A percentile compares a stretch with the other conserved stretches of the same genome.
These are phyloP conservation scores for Pristionchus japonicus DNA, from an alignment of 2,888 invertebrate genomes.

Conservation along the genomic window DNA sequence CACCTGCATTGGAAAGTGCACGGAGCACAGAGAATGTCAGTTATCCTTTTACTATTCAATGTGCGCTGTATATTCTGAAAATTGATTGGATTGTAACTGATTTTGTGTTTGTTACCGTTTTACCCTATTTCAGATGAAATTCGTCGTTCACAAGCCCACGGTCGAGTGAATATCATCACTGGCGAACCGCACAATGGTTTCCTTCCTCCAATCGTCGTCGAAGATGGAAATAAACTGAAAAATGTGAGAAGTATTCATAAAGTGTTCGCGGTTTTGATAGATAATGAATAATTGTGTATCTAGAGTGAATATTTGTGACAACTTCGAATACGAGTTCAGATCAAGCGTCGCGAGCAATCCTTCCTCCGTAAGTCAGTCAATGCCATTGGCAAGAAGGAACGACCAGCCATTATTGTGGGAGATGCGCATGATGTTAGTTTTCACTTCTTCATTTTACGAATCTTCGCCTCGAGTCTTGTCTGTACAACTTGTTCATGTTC, in stretches of 20 bases:
- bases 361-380: constrained; percentile 41
- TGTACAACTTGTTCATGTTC: no score
- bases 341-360: constrained; percentile 37
- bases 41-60: background rate
- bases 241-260: constrained; percentile 43
- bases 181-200: constrained; percentile 40
- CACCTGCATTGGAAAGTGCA: constrained; percentile 41
- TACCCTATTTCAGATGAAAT: no score
- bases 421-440: constrained; percentile 19
- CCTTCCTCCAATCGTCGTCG: background rate
- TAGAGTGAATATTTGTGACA: background rate
- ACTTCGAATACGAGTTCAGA: background rate
- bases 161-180: constrained; percentile 36
- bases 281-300: background rate
- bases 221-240: background rate
- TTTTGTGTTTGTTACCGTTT: no score
- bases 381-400: constrained; percentile 1
- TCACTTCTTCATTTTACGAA: background rate
- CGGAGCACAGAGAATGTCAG: constrained; percentile 41
- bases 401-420: constrained; percentile 28
- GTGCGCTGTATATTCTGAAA: background rate
- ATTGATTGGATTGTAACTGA: background rate
- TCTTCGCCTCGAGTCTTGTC: no score
- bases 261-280: no score
- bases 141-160: background rate